Percentiles rank a stretch among this genome's conserved stretches.
Conservation (phyloP, 2,888 invertebrate genomes). For the Watsonalla binaria region DNA sequence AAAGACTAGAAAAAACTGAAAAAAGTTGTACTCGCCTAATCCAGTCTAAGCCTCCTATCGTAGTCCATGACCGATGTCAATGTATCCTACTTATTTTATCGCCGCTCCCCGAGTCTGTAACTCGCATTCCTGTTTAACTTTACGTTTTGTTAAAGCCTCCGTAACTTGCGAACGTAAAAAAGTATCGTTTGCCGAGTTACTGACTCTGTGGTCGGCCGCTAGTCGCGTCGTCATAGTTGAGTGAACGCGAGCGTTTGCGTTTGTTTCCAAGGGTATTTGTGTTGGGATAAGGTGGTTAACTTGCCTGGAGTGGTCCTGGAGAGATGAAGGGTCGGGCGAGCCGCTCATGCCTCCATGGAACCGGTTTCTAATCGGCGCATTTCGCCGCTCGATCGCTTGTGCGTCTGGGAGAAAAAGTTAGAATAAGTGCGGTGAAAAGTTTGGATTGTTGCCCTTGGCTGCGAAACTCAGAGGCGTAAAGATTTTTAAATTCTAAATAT, state of each 20-base stretch:
- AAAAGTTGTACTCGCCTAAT: slow-evolving; percentile 45
- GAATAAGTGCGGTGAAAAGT: slow-evolving; percentile 51
- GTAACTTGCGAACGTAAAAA: slow-evolving; percentile 29
- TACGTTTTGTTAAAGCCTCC: slow-evolving; percentile 27
- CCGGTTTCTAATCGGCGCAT: slow-evolving; percentile 70
- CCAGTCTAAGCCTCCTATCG: slow-evolving; percentile 56
- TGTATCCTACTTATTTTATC: slow-evolving; percentile 63
- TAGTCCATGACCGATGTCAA: slow-evolving; percentile 61
- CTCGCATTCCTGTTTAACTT: slow-evolving; percentile 31
- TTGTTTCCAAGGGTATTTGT: slow-evolving; percentile 25
- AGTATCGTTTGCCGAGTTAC: slow-evolving; percentile 29
- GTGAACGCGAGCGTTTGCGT: slow-evolving; percentile 38
- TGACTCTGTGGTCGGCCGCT: slow-evolving; percentile 20
- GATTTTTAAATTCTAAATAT: too few species aligned
- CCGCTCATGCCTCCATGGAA: slow-evolving; percentile 45
- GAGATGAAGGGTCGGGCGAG: slow-evolving; percentile 55
- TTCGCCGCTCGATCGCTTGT: slow-evolving; percentile 53
- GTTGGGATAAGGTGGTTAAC: slow-evolving; percentile 32
- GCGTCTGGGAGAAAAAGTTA: slow-evolving; percentile 56
- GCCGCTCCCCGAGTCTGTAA: slow-evolving; percentile 33
- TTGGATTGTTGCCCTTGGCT: slow-evolving; percentile 3
- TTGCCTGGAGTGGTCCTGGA: slow-evolving; percentile 31
- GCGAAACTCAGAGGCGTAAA: neutral
- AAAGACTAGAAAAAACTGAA: slow-evolving; percentile 20
- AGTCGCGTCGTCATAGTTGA: slow-evolving; percentile 19